A percentile compares a stretch with the other conserved stretches of the same genome.
phyloP scores from a whole-genome alignment of 2,888 invertebrate species.

The Steinernema carpocapsae region DNA sequence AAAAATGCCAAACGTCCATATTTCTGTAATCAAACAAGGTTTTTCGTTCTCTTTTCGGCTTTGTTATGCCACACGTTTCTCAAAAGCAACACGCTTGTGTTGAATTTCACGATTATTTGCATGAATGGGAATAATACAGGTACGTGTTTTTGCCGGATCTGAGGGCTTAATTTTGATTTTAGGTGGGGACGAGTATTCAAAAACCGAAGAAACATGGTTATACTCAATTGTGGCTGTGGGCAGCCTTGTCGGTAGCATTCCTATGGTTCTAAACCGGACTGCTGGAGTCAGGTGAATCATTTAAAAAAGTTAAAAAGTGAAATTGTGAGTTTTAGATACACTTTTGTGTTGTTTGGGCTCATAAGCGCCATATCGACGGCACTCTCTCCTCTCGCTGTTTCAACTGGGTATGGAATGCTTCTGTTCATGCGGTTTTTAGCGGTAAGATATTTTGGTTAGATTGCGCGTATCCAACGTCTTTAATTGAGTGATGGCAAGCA shows the following conservation, averaged over 20 bases:
- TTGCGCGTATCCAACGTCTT: neutral
- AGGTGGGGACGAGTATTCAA: neutral
- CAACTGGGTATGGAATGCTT: neutral
- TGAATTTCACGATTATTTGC: slow-evolving; percentile 22
- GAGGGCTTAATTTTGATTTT: neutral
- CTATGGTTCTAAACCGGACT: neutral
- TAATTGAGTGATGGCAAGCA: neutral
- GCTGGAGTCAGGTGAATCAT: too few species aligned
- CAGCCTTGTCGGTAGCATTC: neutral
- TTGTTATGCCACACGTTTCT: slow-evolving; percentile 24
- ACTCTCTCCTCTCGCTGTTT: neutral
- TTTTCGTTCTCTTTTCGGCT: neutral
- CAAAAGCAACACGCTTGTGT: neutral
- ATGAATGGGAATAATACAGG: neutral
- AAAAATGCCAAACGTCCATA: neutral
- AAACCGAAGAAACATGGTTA: neutral
- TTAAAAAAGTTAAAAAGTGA: neutral
- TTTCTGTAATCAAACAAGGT: slow-evolving; percentile 1
- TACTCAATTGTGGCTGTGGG: neutral
- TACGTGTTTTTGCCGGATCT: neutral
- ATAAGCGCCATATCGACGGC: slow-evolving; percentile 14
- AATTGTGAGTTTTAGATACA: neutral
- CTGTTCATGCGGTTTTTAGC: neutral
- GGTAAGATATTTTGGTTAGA: neutral
- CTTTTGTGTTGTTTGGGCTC: neutral